Conservation (phyloP, 2,113 vertebrate species). For the Ibidorhyncha struthersii region DNA sequence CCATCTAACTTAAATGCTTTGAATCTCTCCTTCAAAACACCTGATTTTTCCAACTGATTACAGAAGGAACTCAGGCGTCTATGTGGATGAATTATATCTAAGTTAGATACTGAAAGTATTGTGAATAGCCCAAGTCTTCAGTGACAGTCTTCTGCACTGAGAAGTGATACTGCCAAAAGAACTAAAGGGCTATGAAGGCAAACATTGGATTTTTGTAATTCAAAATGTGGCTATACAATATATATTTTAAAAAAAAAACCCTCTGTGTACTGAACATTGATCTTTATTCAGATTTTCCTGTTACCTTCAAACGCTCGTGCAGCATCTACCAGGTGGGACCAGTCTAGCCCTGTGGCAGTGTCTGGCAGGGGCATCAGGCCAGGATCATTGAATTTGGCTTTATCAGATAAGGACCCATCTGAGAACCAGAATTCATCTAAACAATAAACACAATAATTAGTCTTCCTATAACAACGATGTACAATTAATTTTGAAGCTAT, state of each 20-base stretch:
- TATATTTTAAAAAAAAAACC: neutral
- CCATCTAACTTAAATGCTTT: neutral
- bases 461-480: conserved; percentile 25
- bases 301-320: conserved; percentile 97
- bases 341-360: conserved; percentile 90
- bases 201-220: neutral
- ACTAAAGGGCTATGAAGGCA: neutral
- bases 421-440: conserved; percentile 98
- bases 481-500: conserved; percentile 31
- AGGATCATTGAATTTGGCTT: conserved; percentile 92
- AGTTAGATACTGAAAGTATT: neutral
- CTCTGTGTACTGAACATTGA: conserved; percentile 22
- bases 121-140: neutral
- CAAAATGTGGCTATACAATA: neutral
- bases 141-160: neutral
- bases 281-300: conserved; percentile 49
- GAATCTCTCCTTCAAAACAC: neutral
- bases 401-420: conserved; percentile 94
- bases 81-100: neutral
- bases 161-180: neutral
- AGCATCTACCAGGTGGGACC: conserved; percentile 95
- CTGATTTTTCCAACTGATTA: neutral
- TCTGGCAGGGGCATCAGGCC: conserved; percentile 97
- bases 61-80: neutral
- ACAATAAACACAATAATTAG: conserved; percentile 69